phyloP scores from a whole-genome alignment of 2,888 invertebrate species.

The Tyria jacobaeae region DNA sequence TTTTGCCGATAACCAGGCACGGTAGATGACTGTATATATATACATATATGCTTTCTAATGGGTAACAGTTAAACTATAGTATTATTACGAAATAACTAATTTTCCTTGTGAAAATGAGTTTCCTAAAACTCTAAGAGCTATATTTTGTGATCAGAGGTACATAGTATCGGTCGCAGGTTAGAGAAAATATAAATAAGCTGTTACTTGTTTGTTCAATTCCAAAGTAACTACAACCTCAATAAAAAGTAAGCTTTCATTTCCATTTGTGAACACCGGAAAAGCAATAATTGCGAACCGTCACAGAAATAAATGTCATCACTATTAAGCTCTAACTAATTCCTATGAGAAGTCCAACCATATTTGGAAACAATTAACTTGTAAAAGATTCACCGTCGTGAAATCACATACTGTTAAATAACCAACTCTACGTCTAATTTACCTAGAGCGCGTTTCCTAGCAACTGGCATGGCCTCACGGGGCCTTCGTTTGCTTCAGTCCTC shows the following conservation, averaged over 20 bases:
- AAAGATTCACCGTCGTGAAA: background rate
- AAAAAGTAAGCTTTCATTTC: background rate
- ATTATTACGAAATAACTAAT: too few relatives aligned
- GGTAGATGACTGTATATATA: too few relatives aligned
- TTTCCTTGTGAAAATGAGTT: too few relatives aligned
- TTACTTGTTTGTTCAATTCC: background rate
- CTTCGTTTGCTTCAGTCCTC: constrained; percentile 20
- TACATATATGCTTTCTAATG: too few relatives aligned
- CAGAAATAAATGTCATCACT: background rate
- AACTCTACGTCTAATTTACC: constrained; percentile 31
- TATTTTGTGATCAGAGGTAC: too few relatives aligned
- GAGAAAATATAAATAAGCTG: background rate
- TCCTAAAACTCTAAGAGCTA: too few relatives aligned
- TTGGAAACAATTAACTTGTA: background rate
- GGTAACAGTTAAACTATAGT: too few relatives aligned
- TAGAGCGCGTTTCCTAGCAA: constrained; percentile 19
- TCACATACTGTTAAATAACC: constrained; percentile 10
- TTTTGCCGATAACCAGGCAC: too few relatives aligned
- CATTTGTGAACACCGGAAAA: background rate
- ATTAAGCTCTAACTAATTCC: background rate
- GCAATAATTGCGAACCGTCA: background rate
- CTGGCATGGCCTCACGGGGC: constrained; percentile 26
- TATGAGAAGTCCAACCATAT: background rate
- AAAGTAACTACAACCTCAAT: background rate
- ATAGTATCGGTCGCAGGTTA: background rate